These are phyloP conservation scores for Euschistus heros DNA, from an alignment of 1,140 invertebrate genomes.

Conservation along the genomic window DNA sequence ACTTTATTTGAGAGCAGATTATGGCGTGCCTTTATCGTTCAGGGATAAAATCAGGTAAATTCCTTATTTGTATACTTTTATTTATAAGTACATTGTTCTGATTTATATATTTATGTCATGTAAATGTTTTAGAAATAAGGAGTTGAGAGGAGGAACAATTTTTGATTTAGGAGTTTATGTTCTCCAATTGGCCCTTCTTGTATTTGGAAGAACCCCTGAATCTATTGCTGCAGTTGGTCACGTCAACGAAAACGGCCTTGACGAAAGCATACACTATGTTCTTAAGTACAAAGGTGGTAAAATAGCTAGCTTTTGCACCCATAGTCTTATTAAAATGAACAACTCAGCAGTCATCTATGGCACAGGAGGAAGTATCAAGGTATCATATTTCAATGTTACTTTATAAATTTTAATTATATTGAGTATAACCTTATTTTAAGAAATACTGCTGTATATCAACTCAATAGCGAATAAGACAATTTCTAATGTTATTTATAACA, in stretches of 20 bases:
- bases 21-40: background rate
- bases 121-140: background rate
- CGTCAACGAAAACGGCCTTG: background rate
- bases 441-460: no score
- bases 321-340: background rate
- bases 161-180: background rate
- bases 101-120: constrained; percentile 2
- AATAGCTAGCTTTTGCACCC: background rate
- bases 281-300: background rate
- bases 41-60: background rate
- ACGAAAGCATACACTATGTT: background rate
- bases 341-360: background rate
- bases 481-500: no score
- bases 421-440: no score
- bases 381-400: background rate
- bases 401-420: background rate
- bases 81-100: background rate
- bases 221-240: background rate
- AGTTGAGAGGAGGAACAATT: background rate
- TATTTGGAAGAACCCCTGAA: background rate
- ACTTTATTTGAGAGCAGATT: background rate
- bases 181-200: background rate
- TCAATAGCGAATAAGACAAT: no score
- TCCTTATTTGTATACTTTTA: background rate
- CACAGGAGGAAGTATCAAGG: background rate